Evolutionary conservation across 2,797 vertebrate genomes (phyloP).

Genomic region (Emys orbicularis): DNA sequence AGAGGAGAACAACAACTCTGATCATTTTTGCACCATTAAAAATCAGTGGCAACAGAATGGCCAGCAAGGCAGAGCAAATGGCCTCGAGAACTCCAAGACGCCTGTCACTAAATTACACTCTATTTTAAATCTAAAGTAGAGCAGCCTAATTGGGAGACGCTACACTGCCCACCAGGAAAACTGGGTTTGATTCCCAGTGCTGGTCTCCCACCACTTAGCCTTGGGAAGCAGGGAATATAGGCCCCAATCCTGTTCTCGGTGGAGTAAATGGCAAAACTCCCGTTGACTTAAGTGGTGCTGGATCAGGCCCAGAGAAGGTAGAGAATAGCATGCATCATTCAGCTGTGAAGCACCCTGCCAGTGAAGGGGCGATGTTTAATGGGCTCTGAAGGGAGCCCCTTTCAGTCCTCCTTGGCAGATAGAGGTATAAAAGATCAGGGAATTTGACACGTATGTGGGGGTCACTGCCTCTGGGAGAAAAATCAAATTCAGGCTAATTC

Average conservation of each 20-base stretch:
- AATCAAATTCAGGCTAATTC: neutral
- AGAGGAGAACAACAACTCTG: conserved; percentile 63
- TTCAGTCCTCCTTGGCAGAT: neutral
- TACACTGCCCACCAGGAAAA: neutral
- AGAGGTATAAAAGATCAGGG: neutral
- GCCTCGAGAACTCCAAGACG: neutral
- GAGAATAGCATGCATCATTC: neutral
- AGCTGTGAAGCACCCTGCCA: neutral
- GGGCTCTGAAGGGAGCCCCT: neutral
- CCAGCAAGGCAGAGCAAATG: neutral
- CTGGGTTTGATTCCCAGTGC: neutral
- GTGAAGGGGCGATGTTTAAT: neutral
- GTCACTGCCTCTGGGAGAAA: neutral
- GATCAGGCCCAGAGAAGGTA: neutral
- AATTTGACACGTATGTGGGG: neutral
- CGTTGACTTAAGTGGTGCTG: neutral
- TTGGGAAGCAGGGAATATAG: neutral
- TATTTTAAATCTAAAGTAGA: neutral
- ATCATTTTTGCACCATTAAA: conserved; percentile 45
- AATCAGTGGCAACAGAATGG: neutral
- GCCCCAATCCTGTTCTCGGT: neutral
- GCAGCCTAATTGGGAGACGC: neutral
- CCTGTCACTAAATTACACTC: neutral
- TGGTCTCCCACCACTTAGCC: neutral
- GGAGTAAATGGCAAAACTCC: neutral